Evolutionary conservation across 2,888 invertebrate genomes (phyloP).

Genomic region (Drosophila buzzatii): DNA sequence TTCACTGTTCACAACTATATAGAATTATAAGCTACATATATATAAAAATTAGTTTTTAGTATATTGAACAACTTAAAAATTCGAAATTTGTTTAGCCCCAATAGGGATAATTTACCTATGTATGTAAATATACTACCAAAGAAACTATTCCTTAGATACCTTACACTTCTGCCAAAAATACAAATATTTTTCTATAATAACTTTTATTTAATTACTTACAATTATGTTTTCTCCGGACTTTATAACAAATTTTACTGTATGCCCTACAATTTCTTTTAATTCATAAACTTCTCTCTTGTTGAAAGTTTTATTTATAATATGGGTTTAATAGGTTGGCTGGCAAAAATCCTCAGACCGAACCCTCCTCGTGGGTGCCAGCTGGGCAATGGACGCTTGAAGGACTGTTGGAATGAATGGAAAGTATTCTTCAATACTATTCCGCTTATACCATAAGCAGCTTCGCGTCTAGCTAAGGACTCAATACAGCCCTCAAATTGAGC

Average conservation of each 20-base stretch:
- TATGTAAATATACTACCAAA: not conserved
- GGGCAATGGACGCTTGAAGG: conserved; percentile 44
- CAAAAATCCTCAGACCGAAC: conserved; percentile 58
- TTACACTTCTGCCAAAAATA: conserved; percentile 27
- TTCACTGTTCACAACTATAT: not conserved
- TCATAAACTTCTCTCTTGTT: not conserved
- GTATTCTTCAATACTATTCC: not conserved
- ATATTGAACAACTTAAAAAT: not conserved
- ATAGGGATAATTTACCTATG: too few relatives aligned
- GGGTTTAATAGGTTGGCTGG: conserved; percentile 50
- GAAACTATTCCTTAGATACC: not conserved
- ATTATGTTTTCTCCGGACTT: too few relatives aligned
- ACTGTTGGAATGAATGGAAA: not conserved
- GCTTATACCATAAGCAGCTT: not conserved
- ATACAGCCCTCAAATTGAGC: not conserved
- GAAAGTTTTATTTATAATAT: not conserved
- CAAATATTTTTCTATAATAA: not conserved
- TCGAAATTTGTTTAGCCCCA: too few relatives aligned
- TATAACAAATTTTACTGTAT: not conserved
- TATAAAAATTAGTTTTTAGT: not conserved
- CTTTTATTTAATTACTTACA: not conserved
- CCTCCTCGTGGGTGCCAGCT: conserved; percentile 62
- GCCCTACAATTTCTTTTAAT: not conserved
- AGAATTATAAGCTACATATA: not conserved
- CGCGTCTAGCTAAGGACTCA: conserved; percentile 48